A percentile compares a stretch with the other conserved stretches of the same genome.
phyloP scores from a whole-genome alignment of 1,140 invertebrate genomes.

The Drosophila kohkoa region DNA sequence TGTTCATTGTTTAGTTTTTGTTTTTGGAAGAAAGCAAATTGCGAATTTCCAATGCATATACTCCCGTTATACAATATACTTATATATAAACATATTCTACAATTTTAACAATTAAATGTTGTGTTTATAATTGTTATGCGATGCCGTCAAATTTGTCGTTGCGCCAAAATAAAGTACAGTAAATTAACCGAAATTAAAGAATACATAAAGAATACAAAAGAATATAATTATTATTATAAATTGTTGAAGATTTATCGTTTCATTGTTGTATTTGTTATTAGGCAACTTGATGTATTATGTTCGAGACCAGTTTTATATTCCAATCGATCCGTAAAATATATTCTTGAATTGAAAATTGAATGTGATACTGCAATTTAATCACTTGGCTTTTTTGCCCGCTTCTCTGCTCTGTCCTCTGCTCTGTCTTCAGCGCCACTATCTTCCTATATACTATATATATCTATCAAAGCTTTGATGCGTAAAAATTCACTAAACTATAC shows the following conservation, averaged over 20 bases:
- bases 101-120: constrained; percentile 72
- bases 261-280: constrained; percentile 34
- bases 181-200: constrained; percentile 24
- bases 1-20: constrained; percentile 27
- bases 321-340: background rate
- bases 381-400: constrained; percentile 16
- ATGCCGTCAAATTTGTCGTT: constrained; percentile 56
- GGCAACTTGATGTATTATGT: constrained; percentile 21
- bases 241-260: constrained; percentile 51
- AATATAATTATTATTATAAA: constrained; percentile 20
- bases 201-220: constrained; percentile 30
- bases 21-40: constrained; percentile 63
- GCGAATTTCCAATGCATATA: constrained; percentile 57
- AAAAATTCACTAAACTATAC: constrained; percentile 3
- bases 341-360: background rate
- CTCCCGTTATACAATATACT: constrained; percentile 58
- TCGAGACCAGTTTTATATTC: constrained; percentile 39
- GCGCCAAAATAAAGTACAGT: constrained; percentile 66
- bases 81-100: constrained; percentile 58
- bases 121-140: constrained; percentile 76
- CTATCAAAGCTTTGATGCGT: constrained; percentile 13
- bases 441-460: background rate
- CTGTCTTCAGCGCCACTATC: no score
- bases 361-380: constrained; percentile 4
- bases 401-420: constrained; percentile 8